These are phyloP conservation scores for Molossus alvarezi DNA, from an alignment of 2,797 vertebrate species.

Conservation along the genomic window DNA sequence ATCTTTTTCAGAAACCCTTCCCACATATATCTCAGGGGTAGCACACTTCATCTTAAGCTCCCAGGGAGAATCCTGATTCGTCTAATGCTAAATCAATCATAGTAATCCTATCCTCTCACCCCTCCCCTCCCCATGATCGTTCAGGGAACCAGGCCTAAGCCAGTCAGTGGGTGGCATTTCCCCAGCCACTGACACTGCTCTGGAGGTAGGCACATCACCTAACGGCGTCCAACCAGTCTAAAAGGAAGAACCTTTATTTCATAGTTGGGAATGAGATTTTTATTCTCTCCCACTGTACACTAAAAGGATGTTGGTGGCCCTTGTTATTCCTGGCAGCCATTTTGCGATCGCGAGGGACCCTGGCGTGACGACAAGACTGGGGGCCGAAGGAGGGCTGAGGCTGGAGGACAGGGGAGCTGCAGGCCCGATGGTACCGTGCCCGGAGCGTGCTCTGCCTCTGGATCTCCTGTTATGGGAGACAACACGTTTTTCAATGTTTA, in stretches of 20 bases:
- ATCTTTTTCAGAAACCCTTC: neutral
- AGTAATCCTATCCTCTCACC: neutral
- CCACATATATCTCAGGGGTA: neutral
- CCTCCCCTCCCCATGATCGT: neutral
- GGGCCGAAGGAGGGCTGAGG: fast-evolving
- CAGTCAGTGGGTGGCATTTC: neutral
- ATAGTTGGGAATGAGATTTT: neutral
- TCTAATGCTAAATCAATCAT: neutral
- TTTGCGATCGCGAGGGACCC: neutral
- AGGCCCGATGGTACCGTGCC: neutral
- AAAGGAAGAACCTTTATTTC: neutral
- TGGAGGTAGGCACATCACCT: neutral
- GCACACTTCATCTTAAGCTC: neutral
- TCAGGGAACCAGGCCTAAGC: neutral
- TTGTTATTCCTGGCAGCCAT: neutral
- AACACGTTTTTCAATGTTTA: neutral
- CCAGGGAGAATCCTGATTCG: neutral
- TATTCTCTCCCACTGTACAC: neutral
- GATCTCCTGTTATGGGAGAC: neutral
- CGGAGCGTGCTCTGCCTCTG: neutral
- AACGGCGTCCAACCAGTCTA: neutral
- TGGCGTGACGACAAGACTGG: neutral
- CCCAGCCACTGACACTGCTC: neutral
- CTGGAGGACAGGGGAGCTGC: neutral
- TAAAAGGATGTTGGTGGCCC: neutral